Conservation (phyloP, 35 echinoderm and acorn worm species). For the Hemicentrotus pulcherrimus region DNA sequence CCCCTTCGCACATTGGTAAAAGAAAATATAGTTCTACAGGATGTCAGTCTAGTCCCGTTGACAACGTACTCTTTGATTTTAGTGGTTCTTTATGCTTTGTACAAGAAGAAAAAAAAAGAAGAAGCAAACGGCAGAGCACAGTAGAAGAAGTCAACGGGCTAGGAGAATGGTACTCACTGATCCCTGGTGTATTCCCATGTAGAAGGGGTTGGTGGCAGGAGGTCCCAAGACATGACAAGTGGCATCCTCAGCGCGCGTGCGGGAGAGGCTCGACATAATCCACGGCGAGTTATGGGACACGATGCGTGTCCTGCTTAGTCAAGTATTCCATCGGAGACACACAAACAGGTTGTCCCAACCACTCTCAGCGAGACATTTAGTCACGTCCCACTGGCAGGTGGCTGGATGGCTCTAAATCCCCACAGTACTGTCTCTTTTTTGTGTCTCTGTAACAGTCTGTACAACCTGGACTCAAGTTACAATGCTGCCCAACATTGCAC, state of each 20-base stretch:
- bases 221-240: constrained; percentile 53
- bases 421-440: constrained; percentile 25
- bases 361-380: constrained; percentile 29
- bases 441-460: not conserved
- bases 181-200: constrained; percentile 24
- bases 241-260: constrained; percentile 43
- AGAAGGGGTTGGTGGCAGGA: not conserved
- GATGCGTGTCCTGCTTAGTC: not conserved
- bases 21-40: not conserved
- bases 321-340: constrained; percentile 14
- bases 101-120: not conserved
- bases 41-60: not conserved
- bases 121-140: not conserved
- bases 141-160: constrained; percentile 23
- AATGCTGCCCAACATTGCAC: not conserved
- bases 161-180: constrained; percentile 48
- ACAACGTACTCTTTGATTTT: not conserved
- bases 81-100: not conserved
- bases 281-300: not conserved
- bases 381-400: not conserved
- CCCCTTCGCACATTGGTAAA: not conserved
- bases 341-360: not conserved
- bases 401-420: not conserved
- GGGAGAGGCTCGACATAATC: constrained; percentile 26
- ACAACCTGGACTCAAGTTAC: not conserved